Percentiles rank a stretch among this genome's conserved stretches.
phyloP scores from a whole-genome alignment of 2,797 vertebrate species.

The Morelia viridis region DNA sequence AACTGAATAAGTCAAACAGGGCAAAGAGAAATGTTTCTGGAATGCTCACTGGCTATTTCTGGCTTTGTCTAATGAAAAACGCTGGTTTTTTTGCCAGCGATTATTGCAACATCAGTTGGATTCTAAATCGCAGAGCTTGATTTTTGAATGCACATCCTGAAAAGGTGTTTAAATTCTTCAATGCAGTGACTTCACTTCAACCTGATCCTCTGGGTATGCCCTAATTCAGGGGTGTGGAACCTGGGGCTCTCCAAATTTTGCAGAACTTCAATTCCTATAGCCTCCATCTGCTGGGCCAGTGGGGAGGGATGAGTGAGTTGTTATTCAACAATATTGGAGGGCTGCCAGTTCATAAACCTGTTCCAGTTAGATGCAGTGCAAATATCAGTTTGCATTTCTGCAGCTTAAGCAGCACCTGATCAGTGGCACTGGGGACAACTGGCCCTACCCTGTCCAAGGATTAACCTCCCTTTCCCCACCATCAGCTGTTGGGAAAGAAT shows the following conservation, averaged over 20 bases:
- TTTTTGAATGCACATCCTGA: neutral
- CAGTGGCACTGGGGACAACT: neutral
- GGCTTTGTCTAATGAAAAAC: neutral
- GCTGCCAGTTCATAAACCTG: neutral
- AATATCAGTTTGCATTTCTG: neutral
- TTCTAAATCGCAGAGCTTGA: slow-evolving; percentile 3
- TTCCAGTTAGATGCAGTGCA: neutral
- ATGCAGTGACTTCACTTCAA: neutral
- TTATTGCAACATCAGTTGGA: neutral
- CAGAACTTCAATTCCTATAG: neutral
- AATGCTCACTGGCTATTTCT: neutral
- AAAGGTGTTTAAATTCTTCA: neutral
- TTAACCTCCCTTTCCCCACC: neutral
- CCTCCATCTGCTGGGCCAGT: neutral
- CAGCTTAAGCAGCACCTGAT: neutral
- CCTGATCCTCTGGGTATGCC: neutral
- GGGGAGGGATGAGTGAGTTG: neutral
- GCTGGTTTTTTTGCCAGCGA: neutral
- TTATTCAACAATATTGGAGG: neutral
- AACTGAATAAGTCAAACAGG: neutral
- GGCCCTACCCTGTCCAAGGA: neutral
- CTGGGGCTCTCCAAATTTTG: neutral
- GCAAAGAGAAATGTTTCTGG: neutral
- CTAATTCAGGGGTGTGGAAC: neutral
- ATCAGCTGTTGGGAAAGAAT: neutral